These are phyloP conservation scores for Boloria euphrosyne DNA, from an alignment of 2,888 invertebrate genomes.

Conservation along the genomic window DNA sequence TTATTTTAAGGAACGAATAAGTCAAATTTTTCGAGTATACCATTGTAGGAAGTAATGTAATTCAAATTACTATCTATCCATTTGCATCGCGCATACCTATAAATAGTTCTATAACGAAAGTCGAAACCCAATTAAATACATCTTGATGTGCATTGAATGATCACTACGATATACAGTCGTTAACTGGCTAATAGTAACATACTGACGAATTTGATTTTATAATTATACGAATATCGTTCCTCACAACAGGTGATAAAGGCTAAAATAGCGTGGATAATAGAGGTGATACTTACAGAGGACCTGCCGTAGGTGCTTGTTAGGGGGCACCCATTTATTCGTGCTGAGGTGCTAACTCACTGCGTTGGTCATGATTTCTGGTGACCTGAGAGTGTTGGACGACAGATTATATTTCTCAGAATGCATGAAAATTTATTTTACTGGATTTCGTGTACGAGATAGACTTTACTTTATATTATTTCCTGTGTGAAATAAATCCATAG, in stretches of 20 bases:
- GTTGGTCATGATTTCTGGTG: constrained; percentile 43
- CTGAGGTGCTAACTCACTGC: constrained; percentile 44
- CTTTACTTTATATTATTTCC: too few relatives aligned
- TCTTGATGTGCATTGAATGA: constrained; percentile 69
- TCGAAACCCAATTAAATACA: constrained; percentile 73
- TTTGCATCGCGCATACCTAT: background rate
- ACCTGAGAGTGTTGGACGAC: constrained; percentile 33
- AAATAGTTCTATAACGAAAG: constrained; percentile 50
- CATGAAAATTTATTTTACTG: constrained; percentile 23
- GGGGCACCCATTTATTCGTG: constrained; percentile 40
- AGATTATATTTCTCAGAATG: constrained; percentile 31
- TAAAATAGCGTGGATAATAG: constrained; percentile 23
- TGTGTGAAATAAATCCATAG: too few relatives aligned
- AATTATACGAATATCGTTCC: constrained; percentile 22
- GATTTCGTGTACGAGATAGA: background rate
- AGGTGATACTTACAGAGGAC: constrained; percentile 14
- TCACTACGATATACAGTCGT: constrained; percentile 66
- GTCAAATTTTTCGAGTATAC: too few relatives aligned
- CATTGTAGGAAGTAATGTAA: too few relatives aligned
- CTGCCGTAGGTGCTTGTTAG: constrained; percentile 44
- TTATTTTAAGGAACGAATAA: too few relatives aligned
- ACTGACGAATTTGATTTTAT: constrained; percentile 31
- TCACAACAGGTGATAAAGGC: constrained; percentile 19
- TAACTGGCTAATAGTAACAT: constrained; percentile 35
- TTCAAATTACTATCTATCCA: too few relatives aligned